These are phyloP conservation scores for Lacerta bilineata DNA, from an alignment of 2,797 vertebrate genomes.

Conservation along the genomic window DNA sequence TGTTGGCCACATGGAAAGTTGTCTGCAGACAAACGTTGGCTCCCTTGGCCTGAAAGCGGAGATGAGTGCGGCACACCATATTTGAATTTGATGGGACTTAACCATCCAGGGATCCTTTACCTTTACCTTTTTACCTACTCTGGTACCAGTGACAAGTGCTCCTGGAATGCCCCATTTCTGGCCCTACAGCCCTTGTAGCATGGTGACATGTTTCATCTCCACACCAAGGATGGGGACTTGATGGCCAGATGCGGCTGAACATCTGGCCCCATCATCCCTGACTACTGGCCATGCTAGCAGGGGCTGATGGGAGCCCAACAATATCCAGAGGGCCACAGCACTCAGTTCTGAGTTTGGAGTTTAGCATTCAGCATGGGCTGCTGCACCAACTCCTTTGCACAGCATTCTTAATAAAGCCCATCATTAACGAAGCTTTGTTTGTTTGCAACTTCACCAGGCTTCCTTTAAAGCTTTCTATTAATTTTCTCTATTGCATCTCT, in stretches of 20 bases:
- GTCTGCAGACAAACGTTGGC: too few relatives aligned
- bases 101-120: too few relatives aligned
- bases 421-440: neutral
- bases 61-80: too few relatives aligned
- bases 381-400: neutral
- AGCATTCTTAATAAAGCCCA: neutral
- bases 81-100: fast-evolving
- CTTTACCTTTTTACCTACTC: too few relatives aligned
- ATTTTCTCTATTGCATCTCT: constrained; percentile 59
- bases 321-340: neutral
- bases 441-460: neutral
- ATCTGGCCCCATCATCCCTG: neutral
- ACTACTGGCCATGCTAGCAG: neutral
- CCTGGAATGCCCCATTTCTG: too few relatives aligned
- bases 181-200: too few relatives aligned
- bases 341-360: neutral
- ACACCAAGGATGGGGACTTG: neutral
- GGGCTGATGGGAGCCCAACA: neutral
- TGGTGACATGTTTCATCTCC: neutral
- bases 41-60: too few relatives aligned
- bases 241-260: neutral
- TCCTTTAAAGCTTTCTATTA: constrained; percentile 30
- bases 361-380: neutral
- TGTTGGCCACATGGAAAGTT: too few relatives aligned
- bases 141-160: too few relatives aligned